Base-by-base conservation (phyloP, 2,888 invertebrate species). In the Cantharis flavilabris region DNA sequence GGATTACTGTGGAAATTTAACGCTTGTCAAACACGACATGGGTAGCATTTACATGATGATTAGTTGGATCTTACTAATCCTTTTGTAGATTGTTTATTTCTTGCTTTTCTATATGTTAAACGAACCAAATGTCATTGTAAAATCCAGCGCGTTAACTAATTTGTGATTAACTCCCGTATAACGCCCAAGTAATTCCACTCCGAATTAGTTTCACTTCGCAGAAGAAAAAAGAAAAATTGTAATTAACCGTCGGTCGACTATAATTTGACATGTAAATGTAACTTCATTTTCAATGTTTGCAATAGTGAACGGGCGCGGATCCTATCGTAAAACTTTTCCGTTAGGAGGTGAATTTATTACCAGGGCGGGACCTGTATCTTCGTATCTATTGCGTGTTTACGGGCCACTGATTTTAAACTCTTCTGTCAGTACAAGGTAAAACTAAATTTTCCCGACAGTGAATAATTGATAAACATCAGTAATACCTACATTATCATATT, bases 1-100 rank as follows among this genome's bases (percentile, higher is more conserved):
- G 84, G 84, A 85, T 86, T 85, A 85, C 83, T 81, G 83, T 80
- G 82, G 82, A 83, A 85, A 85, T 85, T 85, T 84, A 85, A 84
- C 84, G 85, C 85, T 84, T 83, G 85, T 85, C 85, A 84, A 84
- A 84, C 84, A 83, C 80, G 83, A 77, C 81, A 82, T 64, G 72
- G 74, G 75, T 69, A 73, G 72, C 74, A 76, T 77, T 77, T 77
- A 77, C 74, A 77, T 74, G 74, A 77, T 77, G 77, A 77, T 77
- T 77, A 75, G 77, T 77, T 65, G 65, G 49, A 75, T 74, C 75
- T 75, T 26, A 62, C 62, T 67, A 71, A 77, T 77, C 71, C 65
- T 67, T 67, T 67, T 73, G 65, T 62, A 73, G 70, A 73, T 73
- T 73, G 72, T 73, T 73, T 73, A 73, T 73, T 65, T 69, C 26